A percentile compares a stretch with the other conserved stretches of the same genome.
Evolutionary conservation across 2,113 vertebrate species (phyloP).

Genomic region (Hipposideros armiger): DNA sequence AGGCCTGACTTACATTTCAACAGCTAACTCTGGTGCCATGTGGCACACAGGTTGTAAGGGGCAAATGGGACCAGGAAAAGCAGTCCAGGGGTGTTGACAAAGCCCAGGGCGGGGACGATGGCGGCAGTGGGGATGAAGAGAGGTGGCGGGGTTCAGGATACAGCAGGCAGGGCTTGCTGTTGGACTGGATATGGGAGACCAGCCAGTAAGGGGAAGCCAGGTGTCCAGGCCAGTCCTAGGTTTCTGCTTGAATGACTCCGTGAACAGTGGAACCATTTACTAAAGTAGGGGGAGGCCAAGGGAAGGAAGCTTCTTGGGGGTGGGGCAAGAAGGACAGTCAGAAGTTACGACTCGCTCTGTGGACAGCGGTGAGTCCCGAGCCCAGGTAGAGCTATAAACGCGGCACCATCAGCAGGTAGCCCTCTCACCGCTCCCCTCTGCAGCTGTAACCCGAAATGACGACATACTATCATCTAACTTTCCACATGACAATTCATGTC

Average conservation of each 20-base stretch:
- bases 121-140: neutral
- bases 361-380: fast-evolving
- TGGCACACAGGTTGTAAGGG: fast-evolving
- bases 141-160: neutral
- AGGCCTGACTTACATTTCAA: neutral
- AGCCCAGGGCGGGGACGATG: fast-evolving
- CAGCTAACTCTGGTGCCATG: neutral
- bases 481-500: fast-evolving
- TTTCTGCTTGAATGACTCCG: neutral
- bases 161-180: fast-evolving
- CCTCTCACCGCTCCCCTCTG: fast-evolving
- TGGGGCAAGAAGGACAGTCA: fast-evolving
- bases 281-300: fast-evolving
- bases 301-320: neutral
- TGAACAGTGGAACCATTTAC: fast-evolving
- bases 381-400: fast-evolving
- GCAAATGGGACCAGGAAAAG: neutral
- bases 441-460: fast-evolving
- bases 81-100: neutral
- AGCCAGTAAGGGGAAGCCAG: neutral
- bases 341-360: neutral
- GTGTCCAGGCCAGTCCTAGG: neutral
- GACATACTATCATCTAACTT: fast-evolving
- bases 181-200: neutral
- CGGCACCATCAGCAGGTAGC: fast-evolving